Base-by-base conservation (phyloP, 2,888 invertebrate species). In the Xestia rhomboidea region DNA sequence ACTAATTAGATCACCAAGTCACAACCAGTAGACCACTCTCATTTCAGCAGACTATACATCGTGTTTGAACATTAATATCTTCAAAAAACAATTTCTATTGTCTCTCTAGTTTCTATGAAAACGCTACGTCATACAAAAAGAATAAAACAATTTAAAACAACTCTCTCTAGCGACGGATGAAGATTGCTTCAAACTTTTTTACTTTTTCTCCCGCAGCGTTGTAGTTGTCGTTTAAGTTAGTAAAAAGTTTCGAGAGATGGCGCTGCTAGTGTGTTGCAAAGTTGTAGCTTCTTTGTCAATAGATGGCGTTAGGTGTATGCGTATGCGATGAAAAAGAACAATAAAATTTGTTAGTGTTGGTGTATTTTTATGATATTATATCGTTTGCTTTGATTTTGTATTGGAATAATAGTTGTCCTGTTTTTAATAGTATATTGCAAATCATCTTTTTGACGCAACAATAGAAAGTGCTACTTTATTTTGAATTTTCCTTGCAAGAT, bases 101-200 rank as follows among this genome's bases (percentile, higher is more conserved):
- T 80, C 4, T 89, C 86, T 88, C 83, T 86, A 79, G 60, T 88
- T 84, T 78, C 51, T 81, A 83, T 73, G 30, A 72, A 76, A 83
- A 64, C 34, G 73, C 66, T 60, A 49, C 8, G 68, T 81, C 73
- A 88, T 24, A 24, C 38, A 87, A 92, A 92, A 92, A 91, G 90
- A 89, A 90, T 90, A 91, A 93, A 92, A 90, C 76, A 63, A 73
- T 34, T 79, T 27, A 92, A 90, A 91, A 90, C 89, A 95, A 92
- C 95, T 88, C 95, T 91, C 94, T 95, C 96, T 96, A 93, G 91
- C 92, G 96, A 91, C 76, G 38, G 74, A 60, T 73, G 34, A 68
- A 51, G 82, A 86, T 88, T 90, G 84, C 90, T 89, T 84, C 85
- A 86, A 69, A 49, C 67, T 87, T 90, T 49, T 93, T 90, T 90